Base-by-base conservation (phyloP, 2,113 vertebrate species). In the Stigmatopora argus region DNA sequence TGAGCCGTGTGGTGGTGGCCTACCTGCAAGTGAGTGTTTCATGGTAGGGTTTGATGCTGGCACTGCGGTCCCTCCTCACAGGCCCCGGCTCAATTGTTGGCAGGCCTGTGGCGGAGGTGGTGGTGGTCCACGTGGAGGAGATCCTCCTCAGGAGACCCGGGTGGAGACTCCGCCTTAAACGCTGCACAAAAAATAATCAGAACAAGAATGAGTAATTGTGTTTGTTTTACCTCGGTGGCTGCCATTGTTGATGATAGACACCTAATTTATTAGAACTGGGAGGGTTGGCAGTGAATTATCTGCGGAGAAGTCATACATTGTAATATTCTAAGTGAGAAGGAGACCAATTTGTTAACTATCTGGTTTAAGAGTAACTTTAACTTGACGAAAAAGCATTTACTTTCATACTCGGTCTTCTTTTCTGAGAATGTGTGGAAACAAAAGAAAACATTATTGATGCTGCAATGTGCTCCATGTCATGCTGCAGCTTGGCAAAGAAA, bases 121-220 rank as follows among this genome's bases (percentile, higher is more conserved):
- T 99, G 26, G 97, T 99, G 41, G 97, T 99, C 97, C 97, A 99
- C 0, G 96, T 95, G 14, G 97, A 99, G 0, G 96, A 98, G 73
- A 96, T 93, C 58, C 96, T 85, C 74, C 96, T 92, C 73, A 97
- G 71, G 59, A 98, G 89, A 38, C 93, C 94, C 0, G 94, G 93
- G 19, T 95, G 96, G 67, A 98, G 89, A 87, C 92, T 97, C 11
- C 90, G 92, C 72, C 97, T 91, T 44, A 96, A 86, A 77, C 96
- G 96, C 95, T 99, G 81, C 52, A 64, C 78, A 46, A 26, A 74
- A 12, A 41, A 58, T 13, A 5, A 31, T 7, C 2, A 35, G n/a
- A 14, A 19, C 26, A 57, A 35, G 21, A 13, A 14, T 57, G 4
- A n/a, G 17, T 56, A 57, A 69, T 19, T 64, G 51, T 48, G 67